Percentiles rank a stretch among this genome's conserved stretches.
phyloP scores from a whole-genome alignment of 2,113 vertebrate species.

The Melanocharis versteri region DNA sequence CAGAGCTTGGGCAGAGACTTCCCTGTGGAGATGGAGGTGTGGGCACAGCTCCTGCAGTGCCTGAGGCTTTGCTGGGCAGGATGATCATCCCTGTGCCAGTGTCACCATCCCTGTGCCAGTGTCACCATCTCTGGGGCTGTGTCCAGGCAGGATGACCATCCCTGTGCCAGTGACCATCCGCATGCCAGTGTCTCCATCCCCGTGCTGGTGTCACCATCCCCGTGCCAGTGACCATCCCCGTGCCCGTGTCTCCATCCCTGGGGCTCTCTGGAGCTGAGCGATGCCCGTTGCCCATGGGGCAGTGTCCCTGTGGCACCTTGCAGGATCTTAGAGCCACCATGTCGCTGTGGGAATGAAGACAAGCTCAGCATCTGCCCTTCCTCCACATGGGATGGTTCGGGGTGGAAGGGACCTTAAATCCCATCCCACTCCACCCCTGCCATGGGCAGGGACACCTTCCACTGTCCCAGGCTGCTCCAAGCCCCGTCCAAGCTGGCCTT shows the following conservation, averaged over 20 bases:
- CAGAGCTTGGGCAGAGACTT: neutral
- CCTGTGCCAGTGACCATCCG: neutral
- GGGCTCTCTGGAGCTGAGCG: neutral
- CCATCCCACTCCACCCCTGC: too few relatives aligned
- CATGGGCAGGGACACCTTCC: neutral
- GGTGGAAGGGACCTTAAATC: neutral
- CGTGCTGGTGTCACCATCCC: neutral
- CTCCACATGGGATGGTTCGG: neutral
- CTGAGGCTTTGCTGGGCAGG: neutral
- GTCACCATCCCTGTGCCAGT: neutral
- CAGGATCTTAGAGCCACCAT: neutral
- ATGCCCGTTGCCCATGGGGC: neutral
- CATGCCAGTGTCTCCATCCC: too few relatives aligned
- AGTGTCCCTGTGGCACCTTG: neutral
- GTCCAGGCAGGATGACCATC: too few relatives aligned
- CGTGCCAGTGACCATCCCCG: neutral
- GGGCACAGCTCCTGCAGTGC: neutral
- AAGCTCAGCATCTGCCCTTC: neutral
- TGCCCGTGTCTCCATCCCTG: neutral
- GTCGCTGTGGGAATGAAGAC: neutral
- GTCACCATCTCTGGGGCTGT: neutral
- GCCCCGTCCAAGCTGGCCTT: accelerated
- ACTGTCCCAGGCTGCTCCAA: neutral
- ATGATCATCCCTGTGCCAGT: accelerated
- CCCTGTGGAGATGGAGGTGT: neutral